These are phyloP conservation scores for Cerceris rybyensis DNA, from an alignment of 2,888 invertebrate genomes.

Conservation along the genomic window DNA sequence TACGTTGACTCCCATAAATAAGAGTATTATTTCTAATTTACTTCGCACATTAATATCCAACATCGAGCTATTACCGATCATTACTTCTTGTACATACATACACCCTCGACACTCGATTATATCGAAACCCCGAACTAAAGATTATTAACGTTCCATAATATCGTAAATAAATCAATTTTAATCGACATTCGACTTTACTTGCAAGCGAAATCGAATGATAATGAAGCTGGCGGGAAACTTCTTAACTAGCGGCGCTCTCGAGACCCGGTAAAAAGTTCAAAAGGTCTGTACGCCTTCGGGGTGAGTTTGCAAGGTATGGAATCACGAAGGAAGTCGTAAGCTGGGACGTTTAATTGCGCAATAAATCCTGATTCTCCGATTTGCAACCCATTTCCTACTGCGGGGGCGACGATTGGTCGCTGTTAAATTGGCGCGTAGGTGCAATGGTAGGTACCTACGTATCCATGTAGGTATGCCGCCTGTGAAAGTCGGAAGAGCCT, in stretches of 20 bases:
- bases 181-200: conserved; percentile 37
- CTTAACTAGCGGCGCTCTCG: conserved; percentile 46
- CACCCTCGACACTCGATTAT: not conserved
- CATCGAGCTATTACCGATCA: too few species aligned
- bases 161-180: conserved; percentile 50
- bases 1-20: too few species aligned
- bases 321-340: conserved; percentile 74
- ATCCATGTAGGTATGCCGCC: conserved; percentile 71
- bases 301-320: conserved; percentile 47
- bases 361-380: conserved; percentile 81
- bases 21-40: too few species aligned
- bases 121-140: not conserved
- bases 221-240: conserved; percentile 48
- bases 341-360: conserved; percentile 79
- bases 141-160: not conserved
- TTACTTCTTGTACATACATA: not conserved
- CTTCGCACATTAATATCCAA: too few species aligned
- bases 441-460: conserved; percentile 71
- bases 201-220: conserved; percentile 42
- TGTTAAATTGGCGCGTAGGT: conserved; percentile 78
- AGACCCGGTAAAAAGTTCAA: conserved; percentile 40
- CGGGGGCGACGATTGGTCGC: conserved; percentile 79
- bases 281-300: conserved; percentile 38
- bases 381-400: conserved; percentile 81
- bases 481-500: conserved; percentile 78